Evolutionary conservation across 2,888 invertebrate species (phyloP), one percentile per base, ranked within the genome.

Genomic region (Pyrrhosoma nymphula): DNA sequence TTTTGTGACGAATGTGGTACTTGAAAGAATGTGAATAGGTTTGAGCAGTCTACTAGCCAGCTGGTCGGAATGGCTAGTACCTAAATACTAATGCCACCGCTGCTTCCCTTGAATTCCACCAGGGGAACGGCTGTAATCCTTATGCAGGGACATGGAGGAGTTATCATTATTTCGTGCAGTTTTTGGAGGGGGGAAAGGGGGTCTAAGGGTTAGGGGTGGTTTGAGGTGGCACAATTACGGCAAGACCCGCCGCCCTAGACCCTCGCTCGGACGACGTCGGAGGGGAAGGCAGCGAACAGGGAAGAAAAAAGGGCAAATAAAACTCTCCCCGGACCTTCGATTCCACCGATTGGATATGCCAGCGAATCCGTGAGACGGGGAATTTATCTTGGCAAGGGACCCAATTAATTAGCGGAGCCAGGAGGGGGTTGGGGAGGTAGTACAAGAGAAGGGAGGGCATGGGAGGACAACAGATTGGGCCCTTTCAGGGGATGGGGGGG

Each of bases 391-490:
- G 63, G 82, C 30, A 18, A 35, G n/a, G 69, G 69, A 93, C 39
- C 93, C 93, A 93, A 93, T 93, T 93, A 93, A 93, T 93, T 93
- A 75, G 69, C 26, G 60, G 93, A 91, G n/a, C 69, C n/a, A n/a
- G 69, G 69, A 12, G 26, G 26, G 69, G 16, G 60, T 6, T 18
- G 60, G 20, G 60, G 12, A n/a, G 69, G n/a, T 20, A 60, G n/a
- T 30, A 60, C 60, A 63, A 63, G 56, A 35, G 20, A 63, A 47
- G 88, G 6, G 47, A 23, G n/a, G 26, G 47, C 55, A n/a, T 2
- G 89, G 26, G n/a, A 55, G n/a, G 93, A 63, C 35, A 39, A 75
- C 47, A 55, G 69, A 69, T 93, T 93, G 63, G 63, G 91, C 39
- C 63, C 56, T 69, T 39, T 20, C 39, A 26, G n/a, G n/a, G n/a